Percentiles rank a stretch among this genome's conserved stretches.
Evolutionary conservation across 2,888 invertebrate genomes (phyloP).

Genomic region (Brenthis daphne): DNA sequence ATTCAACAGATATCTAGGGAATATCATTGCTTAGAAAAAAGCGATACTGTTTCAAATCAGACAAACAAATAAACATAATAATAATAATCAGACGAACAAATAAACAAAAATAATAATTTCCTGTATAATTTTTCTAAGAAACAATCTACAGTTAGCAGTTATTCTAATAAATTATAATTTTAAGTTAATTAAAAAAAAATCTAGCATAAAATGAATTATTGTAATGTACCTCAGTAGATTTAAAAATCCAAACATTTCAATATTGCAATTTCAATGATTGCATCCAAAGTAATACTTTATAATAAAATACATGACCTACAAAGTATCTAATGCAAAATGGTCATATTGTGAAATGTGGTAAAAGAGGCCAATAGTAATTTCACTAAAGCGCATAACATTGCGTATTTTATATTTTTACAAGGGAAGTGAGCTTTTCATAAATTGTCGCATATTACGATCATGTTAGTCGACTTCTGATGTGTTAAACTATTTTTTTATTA

Average conservation of each 20-base stretch:
- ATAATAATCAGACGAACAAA: too few relatives aligned
- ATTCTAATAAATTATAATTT: too few relatives aligned
- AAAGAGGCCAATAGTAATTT: constrained; percentile 27
- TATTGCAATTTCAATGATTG: too few relatives aligned
- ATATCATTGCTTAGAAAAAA: not conserved
- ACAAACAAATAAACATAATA: too few relatives aligned
- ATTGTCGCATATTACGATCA: constrained; percentile 21
- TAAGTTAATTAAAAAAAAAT: too few relatives aligned
- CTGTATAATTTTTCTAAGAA: too few relatives aligned
- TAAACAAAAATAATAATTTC: too few relatives aligned
- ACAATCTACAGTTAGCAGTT: too few relatives aligned
- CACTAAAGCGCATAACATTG: constrained; percentile 25
- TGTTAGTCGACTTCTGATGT: not conserved
- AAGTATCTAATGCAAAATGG: not conserved
- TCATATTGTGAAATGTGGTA: constrained; percentile 10
- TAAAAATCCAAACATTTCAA: too few relatives aligned
- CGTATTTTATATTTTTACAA: constrained; percentile 25
- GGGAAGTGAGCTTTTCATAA: constrained; percentile 23
- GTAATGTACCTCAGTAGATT: too few relatives aligned
- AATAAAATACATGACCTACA: constrained; percentile 1
- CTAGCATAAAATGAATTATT: too few relatives aligned
- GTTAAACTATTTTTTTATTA: too few relatives aligned
- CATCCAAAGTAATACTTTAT: not conserved
- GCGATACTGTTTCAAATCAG: not conserved
- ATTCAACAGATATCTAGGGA: constrained; percentile 12